Base-by-base conservation (phyloP, 2,797 vertebrate species). In the Octomys mimax region DNA sequence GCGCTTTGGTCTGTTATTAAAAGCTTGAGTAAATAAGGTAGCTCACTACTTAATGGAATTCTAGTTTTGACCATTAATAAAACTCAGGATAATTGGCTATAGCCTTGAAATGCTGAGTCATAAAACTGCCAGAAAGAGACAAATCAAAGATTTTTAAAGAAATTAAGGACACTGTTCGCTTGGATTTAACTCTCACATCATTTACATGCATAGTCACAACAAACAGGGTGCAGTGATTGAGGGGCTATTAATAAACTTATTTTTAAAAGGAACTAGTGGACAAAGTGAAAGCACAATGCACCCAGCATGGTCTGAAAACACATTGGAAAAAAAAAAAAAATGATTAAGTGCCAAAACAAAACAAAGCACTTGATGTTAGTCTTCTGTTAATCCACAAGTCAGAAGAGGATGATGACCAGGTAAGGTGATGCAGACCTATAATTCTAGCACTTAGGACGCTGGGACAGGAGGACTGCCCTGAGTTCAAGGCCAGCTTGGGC, bases 31-130 rank as follows among this genome's bases (percentile, higher is more conserved):
- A 97, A 94, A 84, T 9, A 89, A 36, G 10, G 39, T 33, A 94
- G 77, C 39, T 91, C 87, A 83, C 70, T 84, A 87, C 42, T 90
- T 92, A 94, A 54, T 54, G 77, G 22, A 31, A 87, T 66, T 5
- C 70, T 87, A 0, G 0, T 75, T 95, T 96, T 42, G 61, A 57
- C 46, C 54, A 39, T 46, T 92, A 88, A 94, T 90, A 90, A 93
- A 96, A 94, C 80, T 90, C 66, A 88, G 68, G 89, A 78, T 52
- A 96, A 94, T 0, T 84, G 54, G 59, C 13, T 91, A 79, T 89
- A 57, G 92, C 66, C 13, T 1, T 9, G 61, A 97, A 96, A 68
- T 57, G 54, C 26, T 92, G n/a, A 97, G 93, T 94, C 88, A 92
- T 33, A 62, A 91, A 95, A 92, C 16, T 85, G 11, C 59, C 49